phyloP scores from a whole-genome alignment of 1,140 invertebrate species.

The Ganaspis sp. region DNA sequence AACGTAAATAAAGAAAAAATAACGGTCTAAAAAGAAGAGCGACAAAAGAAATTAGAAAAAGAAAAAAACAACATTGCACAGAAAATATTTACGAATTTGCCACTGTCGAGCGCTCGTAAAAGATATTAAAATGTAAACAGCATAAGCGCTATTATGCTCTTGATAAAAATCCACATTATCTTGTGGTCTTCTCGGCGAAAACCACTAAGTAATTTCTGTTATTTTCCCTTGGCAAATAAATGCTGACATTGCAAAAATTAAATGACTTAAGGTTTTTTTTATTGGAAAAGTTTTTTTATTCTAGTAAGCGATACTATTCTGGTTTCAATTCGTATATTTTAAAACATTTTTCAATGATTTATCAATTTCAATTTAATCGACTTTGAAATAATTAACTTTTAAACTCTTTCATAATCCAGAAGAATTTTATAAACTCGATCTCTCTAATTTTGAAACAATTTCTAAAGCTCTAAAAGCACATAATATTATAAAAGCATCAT shows the following conservation, averaged over 20 bases:
- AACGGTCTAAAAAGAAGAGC: no score
- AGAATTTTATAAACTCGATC: background rate
- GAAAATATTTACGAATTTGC: constrained; percentile 30
- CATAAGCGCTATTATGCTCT: background rate
- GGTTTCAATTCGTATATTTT: no score
- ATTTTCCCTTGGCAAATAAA: background rate
- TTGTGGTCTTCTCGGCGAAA: background rate
- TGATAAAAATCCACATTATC: background rate
- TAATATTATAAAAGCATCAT: no score
- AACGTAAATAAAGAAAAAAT: background rate
- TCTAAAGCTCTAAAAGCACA: no score
- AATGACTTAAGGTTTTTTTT: background rate
- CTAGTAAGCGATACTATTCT: no score
- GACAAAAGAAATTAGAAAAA: no score
- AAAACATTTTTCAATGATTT: no score
- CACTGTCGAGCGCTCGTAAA: background rate
- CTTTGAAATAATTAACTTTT: background rate
- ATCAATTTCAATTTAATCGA: no score
- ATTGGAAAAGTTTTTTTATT: no score
- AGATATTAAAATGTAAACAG: background rate
- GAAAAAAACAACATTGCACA: background rate
- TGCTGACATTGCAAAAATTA: background rate
- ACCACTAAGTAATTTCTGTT: background rate
- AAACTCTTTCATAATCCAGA: background rate
- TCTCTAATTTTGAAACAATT: background rate